phyloP scores from a whole-genome alignment of 2,888 invertebrate genomes.

The Pyrochroa serraticornis region DNA sequence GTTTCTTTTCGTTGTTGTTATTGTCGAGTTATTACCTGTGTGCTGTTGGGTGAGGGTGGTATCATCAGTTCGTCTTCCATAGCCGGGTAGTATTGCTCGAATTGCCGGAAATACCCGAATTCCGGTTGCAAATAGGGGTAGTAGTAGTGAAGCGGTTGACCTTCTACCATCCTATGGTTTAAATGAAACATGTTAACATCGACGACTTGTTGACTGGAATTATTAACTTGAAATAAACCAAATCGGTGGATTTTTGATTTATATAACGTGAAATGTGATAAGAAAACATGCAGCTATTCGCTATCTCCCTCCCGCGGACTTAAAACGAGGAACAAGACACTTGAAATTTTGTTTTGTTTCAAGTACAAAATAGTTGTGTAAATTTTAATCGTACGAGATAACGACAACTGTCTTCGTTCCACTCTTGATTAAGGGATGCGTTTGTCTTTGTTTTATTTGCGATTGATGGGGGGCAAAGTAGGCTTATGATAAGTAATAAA shows the following conservation, averaged over 20 bases:
- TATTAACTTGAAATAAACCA: slow-evolving; percentile 10
- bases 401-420: not conserved
- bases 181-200: slow-evolving; percentile 43
- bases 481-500: slow-evolving; percentile 45
- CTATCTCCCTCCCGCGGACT: slow-evolving; percentile 16
- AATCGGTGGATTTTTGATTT: slow-evolving; percentile 16
- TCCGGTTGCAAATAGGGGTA: slow-evolving; percentile 27
- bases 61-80: slow-evolving; percentile 49
- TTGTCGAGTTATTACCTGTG: slow-evolving; percentile 46
- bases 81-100: slow-evolving; percentile 36
- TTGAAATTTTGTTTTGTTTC: slow-evolving; percentile 18
- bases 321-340: slow-evolving; percentile 12
- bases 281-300: slow-evolving; percentile 12
- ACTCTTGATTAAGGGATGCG: not conserved
- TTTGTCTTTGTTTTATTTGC: slow-evolving; percentile 30
- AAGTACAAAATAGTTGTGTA: slow-evolving; percentile 17
- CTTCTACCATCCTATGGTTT: slow-evolving; percentile 54
- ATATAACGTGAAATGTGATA: slow-evolving; percentile 18
- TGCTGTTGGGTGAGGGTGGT: slow-evolving; percentile 51
- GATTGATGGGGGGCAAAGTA: slow-evolving; percentile 51
- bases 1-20: slow-evolving; percentile 12
- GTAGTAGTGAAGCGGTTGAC: slow-evolving; percentile 52
- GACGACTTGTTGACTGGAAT: slow-evolving; percentile 1
- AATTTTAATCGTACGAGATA: slow-evolving; percentile 15
- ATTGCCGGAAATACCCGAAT: slow-evolving; percentile 39